phyloP scores from a whole-genome alignment of 2,888 invertebrate genomes.

The Phragmatobia fuliginosa region DNA sequence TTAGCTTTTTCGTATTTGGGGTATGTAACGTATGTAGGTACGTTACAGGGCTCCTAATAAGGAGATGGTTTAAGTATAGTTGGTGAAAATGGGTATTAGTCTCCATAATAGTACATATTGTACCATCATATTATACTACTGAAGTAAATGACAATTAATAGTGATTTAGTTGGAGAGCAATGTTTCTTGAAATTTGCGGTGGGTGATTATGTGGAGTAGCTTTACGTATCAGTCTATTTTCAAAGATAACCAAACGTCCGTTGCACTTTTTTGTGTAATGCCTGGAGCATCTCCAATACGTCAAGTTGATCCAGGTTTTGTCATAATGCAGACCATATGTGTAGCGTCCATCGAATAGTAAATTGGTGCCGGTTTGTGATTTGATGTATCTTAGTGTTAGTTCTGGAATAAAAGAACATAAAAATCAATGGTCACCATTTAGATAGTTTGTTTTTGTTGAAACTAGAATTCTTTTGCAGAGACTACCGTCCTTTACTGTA shows the following conservation, averaged over 20 bases:
- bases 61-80: too few species aligned
- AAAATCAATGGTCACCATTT: neutral
- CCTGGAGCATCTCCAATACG: constrained; percentile 18
- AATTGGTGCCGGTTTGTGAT: neutral
- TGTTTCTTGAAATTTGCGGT: constrained; percentile 7
- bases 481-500: neutral
- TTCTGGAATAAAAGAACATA: constrained; percentile 22
- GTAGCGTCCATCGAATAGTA: constrained; percentile 17
- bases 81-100: too few species aligned
- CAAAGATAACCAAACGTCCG: neutral
- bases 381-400: constrained; percentile 11
- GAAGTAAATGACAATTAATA: too few species aligned
- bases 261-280: neutral
- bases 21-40: too few species aligned
- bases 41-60: too few species aligned
- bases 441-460: neutral
- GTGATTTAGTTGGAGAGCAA: constrained; percentile 3
- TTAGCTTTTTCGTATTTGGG: too few species aligned
- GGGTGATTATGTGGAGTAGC: constrained; percentile 16
- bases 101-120: too few species aligned
- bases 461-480: neutral
- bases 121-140: neutral
- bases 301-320: neutral
- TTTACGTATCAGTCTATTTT: neutral
- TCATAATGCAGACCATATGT: constrained; percentile 22